A percentile compares a stretch with the other conserved stretches of the same genome.
Conservation (phyloP, 2,797 vertebrate genomes). For the Dallia pectoralis region DNA sequence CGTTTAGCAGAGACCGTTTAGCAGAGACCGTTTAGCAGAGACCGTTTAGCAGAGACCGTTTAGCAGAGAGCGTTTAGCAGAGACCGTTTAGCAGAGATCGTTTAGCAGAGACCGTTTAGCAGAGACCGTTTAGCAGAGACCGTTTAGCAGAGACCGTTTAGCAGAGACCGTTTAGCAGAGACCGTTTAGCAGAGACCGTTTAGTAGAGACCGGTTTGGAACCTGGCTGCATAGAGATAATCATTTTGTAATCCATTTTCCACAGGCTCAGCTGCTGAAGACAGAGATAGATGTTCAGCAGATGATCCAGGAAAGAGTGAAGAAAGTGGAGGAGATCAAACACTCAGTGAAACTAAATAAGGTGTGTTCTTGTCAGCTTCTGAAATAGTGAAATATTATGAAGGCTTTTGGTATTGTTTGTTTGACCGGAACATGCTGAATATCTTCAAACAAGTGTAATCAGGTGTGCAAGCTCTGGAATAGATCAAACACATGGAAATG, state of each 20-base stretch:
- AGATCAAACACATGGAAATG: too few species aligned
- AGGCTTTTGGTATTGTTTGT: too few species aligned
- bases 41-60: neutral
- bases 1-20: too few species aligned
- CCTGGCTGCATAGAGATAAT: neutral
- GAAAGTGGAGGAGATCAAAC: conserved; percentile 75
- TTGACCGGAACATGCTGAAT: too few species aligned
- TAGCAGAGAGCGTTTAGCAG: neutral
- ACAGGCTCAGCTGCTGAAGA: conserved; percentile 73
- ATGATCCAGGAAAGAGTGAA: conserved; percentile 75
- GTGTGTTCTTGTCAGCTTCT: conserved; percentile 48
- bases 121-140: neutral
- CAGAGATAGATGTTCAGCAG: conserved; percentile 74
- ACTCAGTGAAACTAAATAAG: conserved; percentile 69
- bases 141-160: neutral
- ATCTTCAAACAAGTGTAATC: too few species aligned
- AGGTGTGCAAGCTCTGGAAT: too few species aligned
- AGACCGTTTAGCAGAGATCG: too few species aligned
- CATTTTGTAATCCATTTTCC: neutral
- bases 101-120: too few species aligned
- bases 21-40: neutral
- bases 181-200: too few species aligned
- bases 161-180: neutral
- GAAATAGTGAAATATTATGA: neutral
- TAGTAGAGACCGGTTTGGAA: neutral